Evolutionary conservation across 1,140 invertebrate species (phyloP).

Genomic region (Cyrtorhinus lividipennis): DNA sequence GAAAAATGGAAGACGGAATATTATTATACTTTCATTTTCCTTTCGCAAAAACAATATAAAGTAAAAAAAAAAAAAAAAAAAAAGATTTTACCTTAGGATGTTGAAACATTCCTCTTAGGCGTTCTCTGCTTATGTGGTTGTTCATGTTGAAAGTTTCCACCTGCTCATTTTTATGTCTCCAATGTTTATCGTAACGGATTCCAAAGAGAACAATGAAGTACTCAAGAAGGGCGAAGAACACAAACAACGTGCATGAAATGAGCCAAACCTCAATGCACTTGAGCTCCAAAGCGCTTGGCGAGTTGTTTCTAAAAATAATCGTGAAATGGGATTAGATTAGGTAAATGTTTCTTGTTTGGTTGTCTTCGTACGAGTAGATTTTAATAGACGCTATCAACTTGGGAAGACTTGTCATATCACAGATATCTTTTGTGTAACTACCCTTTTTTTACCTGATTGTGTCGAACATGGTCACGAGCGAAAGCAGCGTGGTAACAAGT

Average conservation of each 20-base stretch:
- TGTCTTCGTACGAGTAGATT: background rate
- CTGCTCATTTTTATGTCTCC: constrained; percentile 37
- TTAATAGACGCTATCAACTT: background rate
- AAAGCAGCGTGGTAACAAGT: constrained; percentile 43
- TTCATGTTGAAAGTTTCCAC: constrained; percentile 27
- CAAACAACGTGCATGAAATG: constrained; percentile 53
- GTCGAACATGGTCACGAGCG: constrained; percentile 46
- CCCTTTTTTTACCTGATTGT: constrained; percentile 40
- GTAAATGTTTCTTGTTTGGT: background rate
- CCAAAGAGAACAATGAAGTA: constrained; percentile 51
- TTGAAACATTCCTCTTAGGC: constrained; percentile 14
- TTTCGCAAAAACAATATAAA: too few species aligned
- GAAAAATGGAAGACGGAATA: background rate
- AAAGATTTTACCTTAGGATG: background rate
- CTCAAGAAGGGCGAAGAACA: constrained; percentile 53
- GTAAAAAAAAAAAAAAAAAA: too few species aligned
- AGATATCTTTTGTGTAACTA: too few species aligned
- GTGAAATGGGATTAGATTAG: background rate
- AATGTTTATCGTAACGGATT: constrained; percentile 43
- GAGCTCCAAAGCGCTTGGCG: constrained; percentile 43
- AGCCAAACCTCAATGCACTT: constrained; percentile 60
- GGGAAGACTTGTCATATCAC: too few species aligned
- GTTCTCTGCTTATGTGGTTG: constrained; percentile 20
- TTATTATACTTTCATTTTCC: too few species aligned
- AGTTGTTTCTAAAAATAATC: constrained; percentile 37